A percentile compares a stretch with the other conserved stretches of the same genome.
These are phyloP conservation scores for Anoplius nigerrimus DNA, from an alignment of 2,888 invertebrate species.

Conservation along the genomic window DNA sequence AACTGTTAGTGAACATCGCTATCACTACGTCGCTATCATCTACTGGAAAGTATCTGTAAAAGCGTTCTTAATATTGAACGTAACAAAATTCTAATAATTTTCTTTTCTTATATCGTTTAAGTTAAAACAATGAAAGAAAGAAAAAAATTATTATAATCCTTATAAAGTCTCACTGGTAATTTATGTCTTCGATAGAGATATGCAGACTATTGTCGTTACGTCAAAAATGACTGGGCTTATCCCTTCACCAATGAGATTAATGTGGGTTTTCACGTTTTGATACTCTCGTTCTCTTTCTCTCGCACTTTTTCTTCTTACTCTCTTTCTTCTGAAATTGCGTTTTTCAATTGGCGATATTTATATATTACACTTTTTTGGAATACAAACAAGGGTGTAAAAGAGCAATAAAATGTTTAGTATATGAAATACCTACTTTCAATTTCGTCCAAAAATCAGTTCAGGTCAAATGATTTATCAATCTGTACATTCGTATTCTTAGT, in stretches of 20 bases:
- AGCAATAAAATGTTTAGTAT: too few species aligned
- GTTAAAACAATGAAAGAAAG: not conserved
- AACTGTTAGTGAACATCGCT: slow-evolving; percentile 45
- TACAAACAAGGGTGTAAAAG: not conserved
- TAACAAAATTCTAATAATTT: slow-evolving; percentile 26
- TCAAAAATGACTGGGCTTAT: too few species aligned
- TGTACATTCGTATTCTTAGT: too few species aligned
- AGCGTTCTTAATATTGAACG: slow-evolving; percentile 21
- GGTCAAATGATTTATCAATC: too few species aligned
- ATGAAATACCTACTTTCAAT: too few species aligned
- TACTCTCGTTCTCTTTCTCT: too few species aligned
- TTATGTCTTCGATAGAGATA: slow-evolving; percentile 2
- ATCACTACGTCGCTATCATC: slow-evolving; percentile 39
- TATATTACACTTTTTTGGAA: not conserved
- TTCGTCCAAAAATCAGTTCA: too few species aligned
- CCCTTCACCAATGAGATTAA: too few species aligned
- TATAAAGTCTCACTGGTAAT: slow-evolving; percentile 6
- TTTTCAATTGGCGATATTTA: not conserved
- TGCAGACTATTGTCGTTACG: not conserved
- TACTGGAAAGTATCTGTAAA: slow-evolving; percentile 55
- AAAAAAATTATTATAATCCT: not conserved
- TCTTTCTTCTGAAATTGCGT: not conserved
- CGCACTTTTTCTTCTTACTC: not conserved
- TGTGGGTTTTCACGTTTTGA: too few species aligned
- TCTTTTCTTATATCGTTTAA: slow-evolving; percentile 2